Evolutionary conservation across 2,113 vertebrate species (phyloP), one percentile per base, ranked within the genome.

Genomic region (Buteo buteo): DNA sequence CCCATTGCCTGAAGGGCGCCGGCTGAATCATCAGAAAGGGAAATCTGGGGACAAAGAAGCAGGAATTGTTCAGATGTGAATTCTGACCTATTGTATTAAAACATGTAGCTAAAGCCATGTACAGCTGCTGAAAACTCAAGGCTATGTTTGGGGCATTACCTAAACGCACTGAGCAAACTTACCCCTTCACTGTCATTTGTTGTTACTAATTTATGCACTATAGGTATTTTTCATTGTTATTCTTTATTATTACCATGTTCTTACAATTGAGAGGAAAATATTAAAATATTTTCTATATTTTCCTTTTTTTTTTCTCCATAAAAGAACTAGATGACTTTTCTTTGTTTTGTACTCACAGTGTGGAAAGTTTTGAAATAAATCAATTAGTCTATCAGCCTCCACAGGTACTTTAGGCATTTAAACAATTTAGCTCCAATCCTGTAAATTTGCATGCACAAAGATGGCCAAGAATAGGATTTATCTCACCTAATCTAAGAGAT

Each of bases 401-500:
- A 42, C 54, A 61, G 11, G 20, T 90, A 65, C 17, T 88, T 88
- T 11, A 73, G 16, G 11, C 82, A 40, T 82, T 94, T 44, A 87
- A 87, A 85, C 50, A 78, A 38, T 2, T 84, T 82, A 55, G 26
- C 18, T 84, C 42, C n/a, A 67, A 64, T 71, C 20, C 22, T 74
- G 38, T 45, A 79, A 45, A 91, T 82, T 67, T 65, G 4, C 21
- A 52, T 74, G 78, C 47, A 89, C 11, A 72, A 65, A 90, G 28
- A 70, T 49, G 44, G 49, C 84, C 87, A 95, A 93, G 77, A 95
- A 95, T 64, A 95, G 36, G 54, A 65, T 7, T 96, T 95, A 87
- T 95, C 73, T 95, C 70, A 90, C 81, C 78, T 96, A 79, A 97
- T 89, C 84, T 77, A 70, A 82, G 40, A 90, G 87, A 93, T 49